Evolutionary conservation across 2,797 vertebrate species (phyloP).

Genomic region (Calcarius lapponicus): DNA sequence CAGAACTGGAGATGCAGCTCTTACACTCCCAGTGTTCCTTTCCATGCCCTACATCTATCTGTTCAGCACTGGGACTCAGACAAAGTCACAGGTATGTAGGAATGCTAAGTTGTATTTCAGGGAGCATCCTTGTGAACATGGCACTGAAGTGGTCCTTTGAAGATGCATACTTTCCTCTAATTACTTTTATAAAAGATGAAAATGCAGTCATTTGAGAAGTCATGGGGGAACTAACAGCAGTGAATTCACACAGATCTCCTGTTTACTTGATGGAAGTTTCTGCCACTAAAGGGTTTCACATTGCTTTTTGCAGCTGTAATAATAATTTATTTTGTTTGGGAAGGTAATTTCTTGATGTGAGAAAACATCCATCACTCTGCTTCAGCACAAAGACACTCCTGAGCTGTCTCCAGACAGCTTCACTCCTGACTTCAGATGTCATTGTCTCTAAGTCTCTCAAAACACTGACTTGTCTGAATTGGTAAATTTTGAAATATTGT

Average conservation of each 20-base stretch:
- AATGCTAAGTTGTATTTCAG: neutral
- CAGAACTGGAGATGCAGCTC: neutral
- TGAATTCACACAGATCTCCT: conserved; percentile 32
- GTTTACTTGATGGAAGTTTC: neutral
- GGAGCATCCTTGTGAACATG: neutral
- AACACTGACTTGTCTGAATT: neutral
- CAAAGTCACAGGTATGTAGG: neutral
- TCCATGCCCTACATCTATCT: neutral
- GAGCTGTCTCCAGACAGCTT: neutral
- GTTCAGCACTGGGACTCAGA: neutral
- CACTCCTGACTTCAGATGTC: neutral
- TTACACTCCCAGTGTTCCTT: neutral
- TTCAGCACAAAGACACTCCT: neutral
- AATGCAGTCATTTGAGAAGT: conserved; percentile 57
- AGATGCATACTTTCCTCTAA: neutral
- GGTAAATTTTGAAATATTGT: conserved; percentile 31
- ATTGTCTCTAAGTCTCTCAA: neutral
- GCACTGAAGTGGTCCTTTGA: neutral
- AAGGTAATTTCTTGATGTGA: neutral
- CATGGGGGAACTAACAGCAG: conserved; percentile 3
- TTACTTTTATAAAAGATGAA: neutral
- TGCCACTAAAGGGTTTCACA: neutral
- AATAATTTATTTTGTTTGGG: neutral
- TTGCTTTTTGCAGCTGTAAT: conserved; percentile 27
- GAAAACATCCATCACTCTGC: neutral